Conservation (phyloP, 2,113 vertebrate genomes). For the Corydoras sp. region DNA sequence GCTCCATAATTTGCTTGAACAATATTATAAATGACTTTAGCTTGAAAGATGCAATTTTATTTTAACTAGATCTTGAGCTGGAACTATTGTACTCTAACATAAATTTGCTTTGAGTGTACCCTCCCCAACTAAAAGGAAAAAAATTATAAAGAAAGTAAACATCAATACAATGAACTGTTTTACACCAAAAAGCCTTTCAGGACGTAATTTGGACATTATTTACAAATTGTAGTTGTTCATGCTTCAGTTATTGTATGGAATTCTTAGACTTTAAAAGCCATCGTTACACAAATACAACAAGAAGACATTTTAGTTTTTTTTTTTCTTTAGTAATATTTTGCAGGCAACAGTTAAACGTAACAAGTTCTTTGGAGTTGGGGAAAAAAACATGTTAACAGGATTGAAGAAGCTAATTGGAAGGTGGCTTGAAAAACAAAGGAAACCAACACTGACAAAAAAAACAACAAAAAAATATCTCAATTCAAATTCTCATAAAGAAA, state of each 20-base stretch:
- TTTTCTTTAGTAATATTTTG: slow-evolving; percentile 63
- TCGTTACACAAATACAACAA: slow-evolving; percentile 93
- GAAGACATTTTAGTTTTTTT: slow-evolving; percentile 60
- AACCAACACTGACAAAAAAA: slow-evolving; percentile 31
- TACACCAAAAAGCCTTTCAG: slow-evolving; percentile 88
- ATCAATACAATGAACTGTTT: slow-evolving; percentile 87
- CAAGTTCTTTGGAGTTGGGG: slow-evolving; percentile 83
- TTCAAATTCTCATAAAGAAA: slow-evolving; percentile 54
- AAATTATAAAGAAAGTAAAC: slow-evolving; percentile 67
- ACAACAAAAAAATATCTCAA: slow-evolving; percentile 37
- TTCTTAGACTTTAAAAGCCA: slow-evolving; percentile 86
- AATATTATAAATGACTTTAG: slow-evolving; percentile 88
- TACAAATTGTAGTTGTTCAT: slow-evolving; percentile 95
- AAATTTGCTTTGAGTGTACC: slow-evolving; percentile 37
- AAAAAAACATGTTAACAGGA: slow-evolving; percentile 45
- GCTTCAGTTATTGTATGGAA: slow-evolving; percentile 76
- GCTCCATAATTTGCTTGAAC: slow-evolving; percentile 60
- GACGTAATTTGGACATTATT: slow-evolving; percentile 97
- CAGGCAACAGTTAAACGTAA: slow-evolving; percentile 83
- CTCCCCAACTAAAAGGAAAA: slow-evolving; percentile 51
- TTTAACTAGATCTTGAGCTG: slow-evolving; percentile 76
- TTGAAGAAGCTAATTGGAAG: no score
- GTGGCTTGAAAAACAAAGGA: slow-evolving; percentile 33
- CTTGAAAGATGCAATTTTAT: slow-evolving; percentile 88
- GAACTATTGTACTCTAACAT: slow-evolving; percentile 80